These are phyloP conservation scores for Heliopora coerulea DNA, from an alignment of 92 coral and sea anemone genomes.

Conservation along the genomic window DNA sequence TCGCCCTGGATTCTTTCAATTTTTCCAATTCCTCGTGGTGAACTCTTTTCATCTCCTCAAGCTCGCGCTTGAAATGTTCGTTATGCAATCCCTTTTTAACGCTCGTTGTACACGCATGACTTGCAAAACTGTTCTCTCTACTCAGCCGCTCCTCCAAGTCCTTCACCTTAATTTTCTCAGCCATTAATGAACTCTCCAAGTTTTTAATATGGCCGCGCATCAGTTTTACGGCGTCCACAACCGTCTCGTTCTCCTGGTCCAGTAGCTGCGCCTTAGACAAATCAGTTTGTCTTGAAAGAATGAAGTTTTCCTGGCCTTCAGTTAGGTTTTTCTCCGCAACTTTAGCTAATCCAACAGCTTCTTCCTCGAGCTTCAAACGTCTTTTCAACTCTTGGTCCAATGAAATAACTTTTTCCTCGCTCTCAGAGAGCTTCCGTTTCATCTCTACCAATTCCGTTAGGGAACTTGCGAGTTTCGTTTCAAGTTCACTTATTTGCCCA, in stretches of 20 bases:
- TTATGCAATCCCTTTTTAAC: constrained; percentile 5
- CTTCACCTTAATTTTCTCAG: constrained; percentile 58
- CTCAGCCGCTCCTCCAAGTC: constrained; percentile 54
- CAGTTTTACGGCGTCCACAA: constrained; percentile 68
- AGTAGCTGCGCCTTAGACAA: constrained; percentile 70
- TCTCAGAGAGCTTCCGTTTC: constrained; percentile 55
- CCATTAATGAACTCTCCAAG: constrained; percentile 61
- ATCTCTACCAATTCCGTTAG: constrained; percentile 57
- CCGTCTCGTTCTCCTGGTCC: constrained; percentile 69
- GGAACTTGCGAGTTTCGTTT: constrained; percentile 50
- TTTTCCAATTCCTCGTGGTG: constrained; percentile 78
- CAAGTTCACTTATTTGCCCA: constrained; percentile 35
- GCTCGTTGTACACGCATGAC: constrained; percentile 13
- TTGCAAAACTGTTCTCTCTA: constrained; percentile 15
- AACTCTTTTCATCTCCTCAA: constrained; percentile 61
- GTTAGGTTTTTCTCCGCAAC: constrained; percentile 73
- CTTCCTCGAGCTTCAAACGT: constrained; percentile 67
- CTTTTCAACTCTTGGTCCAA: constrained; percentile 83
- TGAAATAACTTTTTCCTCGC: constrained; percentile 78
- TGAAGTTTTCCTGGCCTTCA: constrained; percentile 57
- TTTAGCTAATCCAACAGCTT: constrained; percentile 71
- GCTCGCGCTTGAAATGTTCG: constrained; percentile 57
- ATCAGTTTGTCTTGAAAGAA: constrained; percentile 55
- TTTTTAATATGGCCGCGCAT: constrained; percentile 66
- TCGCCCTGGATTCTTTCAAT: constrained; percentile 69